Conservation (phyloP, 2,888 invertebrate genomes). For the Drosophila meridionalis region DNA sequence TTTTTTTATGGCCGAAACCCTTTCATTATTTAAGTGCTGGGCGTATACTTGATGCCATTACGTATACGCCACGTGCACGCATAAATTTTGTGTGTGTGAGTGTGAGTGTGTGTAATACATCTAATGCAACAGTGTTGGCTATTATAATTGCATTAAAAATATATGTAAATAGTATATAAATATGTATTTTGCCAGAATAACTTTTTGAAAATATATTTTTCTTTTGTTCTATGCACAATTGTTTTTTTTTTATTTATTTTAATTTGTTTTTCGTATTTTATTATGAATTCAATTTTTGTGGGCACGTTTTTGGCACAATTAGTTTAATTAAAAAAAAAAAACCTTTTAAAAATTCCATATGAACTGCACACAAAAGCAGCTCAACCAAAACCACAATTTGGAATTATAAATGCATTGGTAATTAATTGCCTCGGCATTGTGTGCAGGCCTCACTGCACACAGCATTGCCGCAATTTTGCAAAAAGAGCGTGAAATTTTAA, state of each 20-base stretch:
- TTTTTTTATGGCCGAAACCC: conserved; percentile 13
- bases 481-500: neutral
- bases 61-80: conserved; percentile 20
- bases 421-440: conserved; percentile 22
- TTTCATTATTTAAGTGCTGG: conserved; percentile 18
- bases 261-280: conserved; percentile 1
- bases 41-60: conserved; percentile 14
- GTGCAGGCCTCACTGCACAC: conserved; percentile 1
- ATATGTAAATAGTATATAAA: neutral
- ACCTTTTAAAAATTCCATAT: conserved; percentile 47
- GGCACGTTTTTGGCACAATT: conserved; percentile 54
- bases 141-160: conserved; percentile 12
- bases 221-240: conserved; percentile 22
- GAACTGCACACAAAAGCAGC: conserved; percentile 4
- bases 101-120: neutral
- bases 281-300: conserved; percentile 46
- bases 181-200: conserved; percentile 12
- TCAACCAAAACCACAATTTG: conserved; percentile 20
- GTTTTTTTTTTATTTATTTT: conserved; percentile 6
- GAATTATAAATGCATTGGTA: conserved; percentile 32
- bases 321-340: conserved; percentile 56
- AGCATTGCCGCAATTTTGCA: neutral
- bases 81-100: neutral
- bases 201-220: conserved; percentile 5
- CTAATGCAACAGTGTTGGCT: neutral